These are phyloP conservation scores for Ormyrus labotus DNA, from an alignment of 2,888 invertebrate genomes.

Conservation along the genomic window DNA sequence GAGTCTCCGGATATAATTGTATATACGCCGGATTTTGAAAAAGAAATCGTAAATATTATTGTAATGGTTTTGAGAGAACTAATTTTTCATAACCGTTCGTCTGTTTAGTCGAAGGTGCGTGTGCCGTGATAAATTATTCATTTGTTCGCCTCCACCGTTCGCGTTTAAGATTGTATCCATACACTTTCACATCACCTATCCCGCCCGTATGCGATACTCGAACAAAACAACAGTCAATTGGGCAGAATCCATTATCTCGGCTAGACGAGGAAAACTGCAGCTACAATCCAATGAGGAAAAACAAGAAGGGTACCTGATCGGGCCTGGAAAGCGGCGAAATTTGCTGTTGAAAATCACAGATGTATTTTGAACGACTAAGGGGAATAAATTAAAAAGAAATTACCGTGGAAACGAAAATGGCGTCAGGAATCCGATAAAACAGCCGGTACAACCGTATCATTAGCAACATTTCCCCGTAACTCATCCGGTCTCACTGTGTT, in stretches of 20 bases:
- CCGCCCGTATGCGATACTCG: background rate
- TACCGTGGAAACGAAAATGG: constrained; percentile 30
- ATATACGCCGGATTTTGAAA: no score
- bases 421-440: constrained; percentile 17
- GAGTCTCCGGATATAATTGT: no score
- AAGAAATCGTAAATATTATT: constrained; percentile 24
- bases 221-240: constrained; percentile 35
- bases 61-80: constrained; percentile 19
- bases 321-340: background rate
- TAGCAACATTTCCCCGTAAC: background rate
- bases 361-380: background rate
- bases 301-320: background rate
- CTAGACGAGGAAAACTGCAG: background rate
- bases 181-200: constrained; percentile 51
- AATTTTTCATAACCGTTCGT: constrained; percentile 47
- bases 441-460: background rate
- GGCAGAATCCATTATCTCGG: constrained; percentile 31
- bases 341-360: background rate
- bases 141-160: constrained; percentile 42
- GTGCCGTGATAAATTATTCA: constrained; percentile 50
- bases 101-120: constrained; percentile 1
- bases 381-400: constrained; percentile 3
- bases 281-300: background rate
- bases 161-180: constrained; percentile 50
- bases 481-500: background rate